Base-by-base conservation (phyloP, 2,113 vertebrate species). In the Ondatra zibethicus region DNA sequence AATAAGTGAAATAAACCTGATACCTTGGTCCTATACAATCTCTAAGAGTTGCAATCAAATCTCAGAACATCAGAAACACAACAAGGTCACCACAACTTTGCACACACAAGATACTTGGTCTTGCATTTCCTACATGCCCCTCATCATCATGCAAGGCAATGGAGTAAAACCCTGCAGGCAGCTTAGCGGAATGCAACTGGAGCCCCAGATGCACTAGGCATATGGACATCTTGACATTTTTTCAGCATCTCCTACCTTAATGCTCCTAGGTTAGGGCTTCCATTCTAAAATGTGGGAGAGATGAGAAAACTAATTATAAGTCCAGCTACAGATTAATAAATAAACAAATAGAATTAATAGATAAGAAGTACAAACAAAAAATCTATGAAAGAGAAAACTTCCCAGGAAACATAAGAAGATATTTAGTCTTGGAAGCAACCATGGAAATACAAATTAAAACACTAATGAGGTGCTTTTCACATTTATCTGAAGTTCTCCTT, bases 361-460 rank as follows among this genome's bases (percentile, higher is more conserved):
- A 47, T 47, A 47, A 47, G 17, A 58, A 58, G 16, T 58, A 58
- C 55, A 58, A 58, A 52, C 13, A 52, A 52, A 2, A 52, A 52
- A 58, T 58, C 89, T 66, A 58, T 23, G 55, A 58, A 92, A 45
- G 58, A 93, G 90, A n/a, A 95, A 92, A 88, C 17, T 36, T 4
- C 13, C 25, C 65, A 88, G 31, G 91, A 80, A 95, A 45, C 16
- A 84, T 68, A 7, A 96, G 39, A 68, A 96, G 39, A 70, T 52
- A 80, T 92, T 91, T 14, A 31, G 19, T 92, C 70, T 94, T 63
- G 78, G 31, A 68, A 47, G 12, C 61, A 89, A 61, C 52, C 19
- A 8, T 65, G 16, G 11, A 27, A 92, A 75, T 85, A 50, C 42
- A 75, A 63, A 88, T 88, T 81, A 81, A 95, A 93, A 93, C 33